Conservation (phyloP, 1,140 invertebrate species). For the Ostrea denselamellosa region DNA sequence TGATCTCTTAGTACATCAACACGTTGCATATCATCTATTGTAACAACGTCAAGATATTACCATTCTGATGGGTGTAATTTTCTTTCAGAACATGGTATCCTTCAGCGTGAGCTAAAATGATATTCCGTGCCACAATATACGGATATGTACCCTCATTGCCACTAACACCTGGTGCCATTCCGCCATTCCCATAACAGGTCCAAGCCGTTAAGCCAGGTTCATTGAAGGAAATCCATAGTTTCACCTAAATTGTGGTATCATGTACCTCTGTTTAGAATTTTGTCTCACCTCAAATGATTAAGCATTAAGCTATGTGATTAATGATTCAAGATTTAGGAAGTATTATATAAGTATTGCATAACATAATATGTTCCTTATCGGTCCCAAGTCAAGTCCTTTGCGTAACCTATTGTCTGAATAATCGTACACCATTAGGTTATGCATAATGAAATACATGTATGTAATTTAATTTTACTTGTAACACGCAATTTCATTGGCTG, state of each 20-base stretch:
- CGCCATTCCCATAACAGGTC: slow-evolving; percentile 69
- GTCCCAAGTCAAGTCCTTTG: too few relatives aligned
- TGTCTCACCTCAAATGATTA: too few relatives aligned
- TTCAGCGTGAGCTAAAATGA: slow-evolving; percentile 73
- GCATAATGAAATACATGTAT: too few relatives aligned
- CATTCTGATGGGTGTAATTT: neutral
- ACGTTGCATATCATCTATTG: neutral
- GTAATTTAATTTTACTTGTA: too few relatives aligned
- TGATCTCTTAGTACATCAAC: neutral
- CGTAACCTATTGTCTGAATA: too few relatives aligned
- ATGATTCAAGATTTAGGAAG: too few relatives aligned
- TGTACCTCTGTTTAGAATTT: too few relatives aligned
- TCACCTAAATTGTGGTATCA: slow-evolving; percentile 63
- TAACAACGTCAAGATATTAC: neutral
- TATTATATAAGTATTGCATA: too few relatives aligned
- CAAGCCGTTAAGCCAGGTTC: slow-evolving; percentile 70
- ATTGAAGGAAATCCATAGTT: slow-evolving; percentile 78
- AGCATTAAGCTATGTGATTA: too few relatives aligned
- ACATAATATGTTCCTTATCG: too few relatives aligned
- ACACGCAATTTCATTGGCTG: too few relatives aligned
- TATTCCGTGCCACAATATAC: slow-evolving; percentile 70
- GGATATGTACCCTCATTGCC: slow-evolving; percentile 48
- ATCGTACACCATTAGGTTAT: too few relatives aligned
- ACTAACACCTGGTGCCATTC: slow-evolving; percentile 59
- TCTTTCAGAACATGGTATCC: slow-evolving; percentile 58